phyloP scores from a whole-genome alignment of 1,140 invertebrate species.

The Hirudo medicinalis region DNA sequence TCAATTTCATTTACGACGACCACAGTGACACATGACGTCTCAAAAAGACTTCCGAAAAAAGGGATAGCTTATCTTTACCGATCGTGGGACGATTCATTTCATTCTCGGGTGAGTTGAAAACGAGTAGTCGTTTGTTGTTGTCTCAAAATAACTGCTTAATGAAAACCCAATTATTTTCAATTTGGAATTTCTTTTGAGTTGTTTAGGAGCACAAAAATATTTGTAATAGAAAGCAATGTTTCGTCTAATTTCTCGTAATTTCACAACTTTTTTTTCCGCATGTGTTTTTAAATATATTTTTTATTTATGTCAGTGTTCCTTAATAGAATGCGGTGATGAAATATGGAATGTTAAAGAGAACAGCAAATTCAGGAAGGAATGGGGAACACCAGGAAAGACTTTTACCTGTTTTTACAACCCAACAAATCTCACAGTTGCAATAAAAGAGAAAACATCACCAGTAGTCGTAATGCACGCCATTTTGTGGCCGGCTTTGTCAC shows the following conservation, averaged over 20 bases:
- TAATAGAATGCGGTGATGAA: conserved; percentile 22
- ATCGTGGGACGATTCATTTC: conserved; percentile 19
- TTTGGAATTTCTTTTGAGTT: no score
- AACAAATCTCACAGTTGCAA: conserved; percentile 3
- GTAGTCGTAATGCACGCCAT: conserved; percentile 19
- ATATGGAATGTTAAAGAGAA: conserved; percentile 20
- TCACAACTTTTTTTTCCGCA: no score
- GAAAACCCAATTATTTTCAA: not conserved
- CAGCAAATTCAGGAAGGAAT: conserved; percentile 15
- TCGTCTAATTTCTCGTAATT: no score
- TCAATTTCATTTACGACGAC: not conserved
- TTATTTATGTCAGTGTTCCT: conserved; percentile 14
- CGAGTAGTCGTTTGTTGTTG: not conserved
- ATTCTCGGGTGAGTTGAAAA: conserved; percentile 8
- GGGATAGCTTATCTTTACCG: conserved; percentile 12
- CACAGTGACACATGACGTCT: not conserved
- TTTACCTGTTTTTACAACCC: conserved; percentile 19
- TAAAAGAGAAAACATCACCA: conserved; percentile 15
- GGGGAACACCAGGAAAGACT: conserved; percentile 17
- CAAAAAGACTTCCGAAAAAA: not conserved
- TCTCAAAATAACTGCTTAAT: not conserved
- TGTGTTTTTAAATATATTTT: not conserved
- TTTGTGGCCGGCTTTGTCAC: conserved; percentile 18
- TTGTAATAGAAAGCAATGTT: no score
- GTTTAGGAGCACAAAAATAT: no score